Base-by-base conservation (phyloP, 1,140 invertebrate genomes). In the Belonocnema kinseyi region DNA sequence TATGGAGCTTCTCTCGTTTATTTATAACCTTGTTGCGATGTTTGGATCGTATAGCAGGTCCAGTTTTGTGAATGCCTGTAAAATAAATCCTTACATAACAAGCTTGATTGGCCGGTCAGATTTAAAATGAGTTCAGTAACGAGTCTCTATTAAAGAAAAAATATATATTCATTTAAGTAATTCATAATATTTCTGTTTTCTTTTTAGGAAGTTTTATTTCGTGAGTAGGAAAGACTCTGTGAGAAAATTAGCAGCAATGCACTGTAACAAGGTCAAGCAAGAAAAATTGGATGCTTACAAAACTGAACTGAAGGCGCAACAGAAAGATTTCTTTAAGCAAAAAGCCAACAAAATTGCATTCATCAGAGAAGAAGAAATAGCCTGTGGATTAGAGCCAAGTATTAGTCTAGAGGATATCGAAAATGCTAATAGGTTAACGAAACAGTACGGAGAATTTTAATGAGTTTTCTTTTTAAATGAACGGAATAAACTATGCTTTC, bases 311-410 rank as follows among this genome's bases (percentile, higher is more conserved):
- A 92, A 95, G 86, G 87, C 85, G 33, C 92, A 97, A 88, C 94
- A 96, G 85, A 94, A 94, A 51, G 87, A 91, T 7, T 97, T 96
- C 85, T 91, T 95, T 3, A 85, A 89, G 76, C 88, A 94, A 51
- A 94, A 94, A 81, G 86, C 86, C 0, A 85, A 93, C 74, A 88
- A 89, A 71, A 87, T 97, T 50, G 90, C 92, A 70, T 95, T 94
- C 81, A 96, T 97, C 17, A 92, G 93, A 61, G 92, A 94, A 77
- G 95, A 96, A 87, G 95, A 97, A 88, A 89, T 92, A 73, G 92
- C 93, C 21, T 94, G 94, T 82, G 93, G 94, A 51, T 83, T 95
- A 8, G 85, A 91, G 51, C 91, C 94, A 0, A 94, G 95, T 0
- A 92, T 96, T 0, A 93, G 91, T 0, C 92, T 95, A 81, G 92